Base-by-base conservation (phyloP, 2,888 invertebrate species). In the Ischnus inquisitorius region DNA sequence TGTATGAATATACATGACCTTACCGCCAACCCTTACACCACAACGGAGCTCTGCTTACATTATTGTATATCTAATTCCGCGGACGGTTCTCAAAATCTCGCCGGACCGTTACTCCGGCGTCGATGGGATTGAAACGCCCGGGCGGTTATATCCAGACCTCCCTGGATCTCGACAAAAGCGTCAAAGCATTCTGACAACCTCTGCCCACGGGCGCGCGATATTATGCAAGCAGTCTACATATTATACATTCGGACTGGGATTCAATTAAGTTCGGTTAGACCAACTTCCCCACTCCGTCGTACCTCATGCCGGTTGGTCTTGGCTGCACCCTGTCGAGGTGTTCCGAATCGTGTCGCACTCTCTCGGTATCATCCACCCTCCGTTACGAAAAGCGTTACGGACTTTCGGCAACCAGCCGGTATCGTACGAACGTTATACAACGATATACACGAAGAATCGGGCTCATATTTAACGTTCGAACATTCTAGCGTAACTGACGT, bases 171-270 rank as follows among this genome's bases (percentile, higher is more conserved):
- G 48, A 25, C 74, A 68, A 77, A 65, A 77, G 79, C 71, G 68
- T 75, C 85, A 82, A 71, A 67, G 71, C 76, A 67, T 79, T 82
- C 62, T 86, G 90, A 90, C 90, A 89, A 90, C 91, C 91, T 88
- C 91, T 91, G 91, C 28, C 85, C 85, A 83, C 84, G 83, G 83
- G 88, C 90, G 89, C 91, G 90, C 92, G 92, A 92, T 92, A 93
- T 93, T 93, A 93, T 93, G 93, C 93, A 93, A 92, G 92, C 93
- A 93, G 93, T 93, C 93, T 93, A 93, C 93, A 93, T 93, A 93
- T 93, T 93, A 93, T 93, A 93, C 92, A 93, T 93, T 93, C 93
- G 93, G 93, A 92, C 93, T 90, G 91, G 92, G 93, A 93, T 93
- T 93, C 93, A 93, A 93, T 93, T 93, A 93, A 93, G 93, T 93